Evolutionary conservation across 2,888 invertebrate genomes (phyloP).

Genomic region (Bimastos eiseni): DNA sequence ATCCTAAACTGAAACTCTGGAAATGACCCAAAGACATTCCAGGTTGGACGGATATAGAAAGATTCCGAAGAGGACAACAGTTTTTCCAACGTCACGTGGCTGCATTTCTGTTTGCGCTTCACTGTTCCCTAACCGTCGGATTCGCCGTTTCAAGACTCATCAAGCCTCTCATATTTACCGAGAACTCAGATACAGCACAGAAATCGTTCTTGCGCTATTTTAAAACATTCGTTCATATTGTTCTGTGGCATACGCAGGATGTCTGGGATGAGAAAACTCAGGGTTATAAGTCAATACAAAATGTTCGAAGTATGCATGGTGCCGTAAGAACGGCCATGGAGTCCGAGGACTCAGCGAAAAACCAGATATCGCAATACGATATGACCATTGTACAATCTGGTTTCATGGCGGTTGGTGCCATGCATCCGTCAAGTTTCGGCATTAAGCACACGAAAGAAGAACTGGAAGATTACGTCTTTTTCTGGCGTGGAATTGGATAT

Average conservation of each 20-base stretch:
- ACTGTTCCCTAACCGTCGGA: constrained; percentile 76
- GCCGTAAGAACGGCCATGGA: constrained; percentile 63
- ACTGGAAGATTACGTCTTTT: no score
- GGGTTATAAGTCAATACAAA: no score
- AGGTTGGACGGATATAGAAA: constrained; percentile 63
- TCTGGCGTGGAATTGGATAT: constrained; percentile 82
- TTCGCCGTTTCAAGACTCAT: constrained; percentile 77
- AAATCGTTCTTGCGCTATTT: constrained; percentile 78
- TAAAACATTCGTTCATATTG: constrained; percentile 76
- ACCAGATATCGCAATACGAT: constrained; percentile 70
- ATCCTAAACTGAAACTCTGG: constrained; percentile 32
- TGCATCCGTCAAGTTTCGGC: constrained; percentile 70
- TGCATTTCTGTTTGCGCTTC: constrained; percentile 73
- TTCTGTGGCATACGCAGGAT: constrained; percentile 77
- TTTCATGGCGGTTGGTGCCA: constrained; percentile 76
- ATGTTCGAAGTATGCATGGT: constrained; percentile 67
- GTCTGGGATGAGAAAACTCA: constrained; percentile 64
- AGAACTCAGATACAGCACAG: constrained; percentile 70
- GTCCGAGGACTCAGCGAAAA: constrained; percentile 56
- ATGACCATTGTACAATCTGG: constrained; percentile 85
- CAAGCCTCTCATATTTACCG: constrained; percentile 73
- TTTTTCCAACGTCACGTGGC: constrained; percentile 75
- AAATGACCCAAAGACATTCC: constrained; percentile 43
- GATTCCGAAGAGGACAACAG: constrained; percentile 69
- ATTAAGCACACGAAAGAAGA: constrained; percentile 70